Percentiles rank a stretch among this genome's conserved stretches.
Evolutionary conservation across 2,113 vertebrate genomes (phyloP).

Genomic region (Aldabrachelys gigantea): DNA sequence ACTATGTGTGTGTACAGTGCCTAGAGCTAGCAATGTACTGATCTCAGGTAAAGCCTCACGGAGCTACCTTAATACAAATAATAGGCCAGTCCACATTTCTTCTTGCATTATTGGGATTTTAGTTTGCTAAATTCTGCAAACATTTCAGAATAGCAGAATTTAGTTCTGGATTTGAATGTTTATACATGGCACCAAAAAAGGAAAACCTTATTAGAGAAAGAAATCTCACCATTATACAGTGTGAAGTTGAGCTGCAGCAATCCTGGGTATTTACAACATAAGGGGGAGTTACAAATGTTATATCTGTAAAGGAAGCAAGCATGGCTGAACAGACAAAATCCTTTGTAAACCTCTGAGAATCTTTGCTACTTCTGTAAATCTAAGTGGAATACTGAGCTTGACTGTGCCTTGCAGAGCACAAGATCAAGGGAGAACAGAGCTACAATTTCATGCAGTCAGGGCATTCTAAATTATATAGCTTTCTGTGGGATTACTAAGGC

Average conservation of each 20-base stretch:
- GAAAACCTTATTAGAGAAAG: not conserved
- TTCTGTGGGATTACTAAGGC: not conserved
- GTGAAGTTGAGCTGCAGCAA: not conserved
- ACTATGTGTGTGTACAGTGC: not conserved
- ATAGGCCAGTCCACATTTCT: not conserved
- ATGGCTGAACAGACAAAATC: not conserved
- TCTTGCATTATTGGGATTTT: not conserved
- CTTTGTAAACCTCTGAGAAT: not conserved
- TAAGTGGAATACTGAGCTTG: not conserved
- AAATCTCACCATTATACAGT: not conserved
- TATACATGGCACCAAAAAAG: not conserved
- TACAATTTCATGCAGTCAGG: not conserved
- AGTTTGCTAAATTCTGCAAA: not conserved
- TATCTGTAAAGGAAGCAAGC: not conserved
- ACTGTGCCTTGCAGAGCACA: not conserved
- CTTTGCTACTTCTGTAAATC: not conserved
- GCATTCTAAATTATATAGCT: rapidly evolving
- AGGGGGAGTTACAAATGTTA: not conserved
- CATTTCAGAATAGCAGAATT: not conserved
- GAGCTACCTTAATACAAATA: not conserved
- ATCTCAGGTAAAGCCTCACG: not conserved
- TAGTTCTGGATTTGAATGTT: not conserved
- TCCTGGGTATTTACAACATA: not conserved
- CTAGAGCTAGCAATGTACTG: not conserved
- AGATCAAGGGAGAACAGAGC: rapidly evolving